phyloP scores from a whole-genome alignment of 2,888 invertebrate genomes.

The Drosophila pegasa region DNA sequence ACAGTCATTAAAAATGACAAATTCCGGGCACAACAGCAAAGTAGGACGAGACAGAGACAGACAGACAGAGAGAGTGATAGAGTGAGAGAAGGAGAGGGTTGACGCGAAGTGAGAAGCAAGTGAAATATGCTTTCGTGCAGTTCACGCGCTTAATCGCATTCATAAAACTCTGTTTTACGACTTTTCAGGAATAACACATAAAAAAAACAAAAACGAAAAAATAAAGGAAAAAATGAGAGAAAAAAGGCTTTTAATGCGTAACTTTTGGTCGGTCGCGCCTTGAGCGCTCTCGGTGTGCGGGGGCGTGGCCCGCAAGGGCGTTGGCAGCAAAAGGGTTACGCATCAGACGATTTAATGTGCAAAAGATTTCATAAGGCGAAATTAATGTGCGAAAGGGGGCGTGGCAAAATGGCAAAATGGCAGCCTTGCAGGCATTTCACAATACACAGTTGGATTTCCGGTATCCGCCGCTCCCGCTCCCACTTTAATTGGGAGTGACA shows the following conservation, averaged over 20 bases:
- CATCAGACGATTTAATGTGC: constrained; percentile 58
- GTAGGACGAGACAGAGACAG: constrained; percentile 45
- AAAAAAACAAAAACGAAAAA: not conserved
- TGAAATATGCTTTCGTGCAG: constrained; percentile 75
- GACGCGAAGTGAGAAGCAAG: constrained; percentile 30
- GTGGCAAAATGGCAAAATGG: constrained; percentile 17
- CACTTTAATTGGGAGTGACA: constrained; percentile 49
- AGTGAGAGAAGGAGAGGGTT: constrained; percentile 1
- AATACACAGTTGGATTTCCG: constrained; percentile 18
- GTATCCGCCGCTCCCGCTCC: not conserved
- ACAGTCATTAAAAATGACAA: constrained; percentile 78
- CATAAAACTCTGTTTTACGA: constrained; percentile 79
- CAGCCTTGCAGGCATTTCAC: constrained; percentile 14
- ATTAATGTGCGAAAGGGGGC: constrained; percentile 58
- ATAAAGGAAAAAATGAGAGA: not conserved
- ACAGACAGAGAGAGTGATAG: constrained; percentile 1
- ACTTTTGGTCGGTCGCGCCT: constrained; percentile 35
- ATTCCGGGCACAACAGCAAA: constrained; percentile 72
- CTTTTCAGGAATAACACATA: constrained; percentile 65
- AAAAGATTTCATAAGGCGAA: constrained; percentile 69
- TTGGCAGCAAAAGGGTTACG: constrained; percentile 44
- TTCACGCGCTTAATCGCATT: constrained; percentile 78
- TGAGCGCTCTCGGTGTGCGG: not conserved
- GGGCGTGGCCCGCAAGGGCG: constrained; percentile 17
- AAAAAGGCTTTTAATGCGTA: constrained; percentile 60